Evolutionary conservation across 2,888 invertebrate species (phyloP).

Genomic region (Melieria picta): DNA sequence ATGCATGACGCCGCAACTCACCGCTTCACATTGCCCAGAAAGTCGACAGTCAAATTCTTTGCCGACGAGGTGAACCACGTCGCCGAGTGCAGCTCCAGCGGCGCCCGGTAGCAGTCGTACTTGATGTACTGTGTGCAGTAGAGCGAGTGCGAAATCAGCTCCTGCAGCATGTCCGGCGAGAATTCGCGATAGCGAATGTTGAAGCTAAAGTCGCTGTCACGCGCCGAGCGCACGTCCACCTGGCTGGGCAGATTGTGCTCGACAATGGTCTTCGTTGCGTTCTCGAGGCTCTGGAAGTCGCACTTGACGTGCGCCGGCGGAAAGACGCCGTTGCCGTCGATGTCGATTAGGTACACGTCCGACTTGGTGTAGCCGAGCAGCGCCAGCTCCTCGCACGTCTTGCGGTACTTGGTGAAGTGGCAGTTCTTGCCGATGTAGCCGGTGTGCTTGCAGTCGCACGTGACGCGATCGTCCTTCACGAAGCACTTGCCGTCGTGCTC

Average conservation of each 20-base stretch:
- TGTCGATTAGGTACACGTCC: conserved; percentile 91
- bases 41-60: conserved; percentile 81
- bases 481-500: conserved; percentile 93
- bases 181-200: conserved; percentile 90
- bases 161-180: conserved; percentile 89
- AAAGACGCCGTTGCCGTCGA: conserved; percentile 92
- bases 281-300: conserved; percentile 88
- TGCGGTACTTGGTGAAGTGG: conserved; percentile 90
- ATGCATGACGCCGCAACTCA: conserved; percentile 53
- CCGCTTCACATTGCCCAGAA: conserved; percentile 85
- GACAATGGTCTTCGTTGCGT: conserved; percentile 86
- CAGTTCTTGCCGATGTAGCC: conserved; percentile 95
- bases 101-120: conserved; percentile 90
- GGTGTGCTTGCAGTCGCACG: conserved; percentile 89
- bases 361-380: conserved; percentile 88
- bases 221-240: conserved; percentile 84
- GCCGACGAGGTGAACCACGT: conserved; percentile 90
- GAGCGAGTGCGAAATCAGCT: conserved; percentile 86
- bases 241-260: conserved; percentile 92
- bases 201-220: conserved; percentile 84
- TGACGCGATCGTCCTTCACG: conserved; percentile 85
- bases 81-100: conserved; percentile 84
- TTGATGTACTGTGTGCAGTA: conserved; percentile 90
- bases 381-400: conserved; percentile 92
- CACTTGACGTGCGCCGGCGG: conserved; percentile 93